Evolutionary conservation across 2,113 vertebrate species (phyloP), one percentile per base, ranked within the genome.

Genomic region (Craseonycteris thonglongyai): DNA sequence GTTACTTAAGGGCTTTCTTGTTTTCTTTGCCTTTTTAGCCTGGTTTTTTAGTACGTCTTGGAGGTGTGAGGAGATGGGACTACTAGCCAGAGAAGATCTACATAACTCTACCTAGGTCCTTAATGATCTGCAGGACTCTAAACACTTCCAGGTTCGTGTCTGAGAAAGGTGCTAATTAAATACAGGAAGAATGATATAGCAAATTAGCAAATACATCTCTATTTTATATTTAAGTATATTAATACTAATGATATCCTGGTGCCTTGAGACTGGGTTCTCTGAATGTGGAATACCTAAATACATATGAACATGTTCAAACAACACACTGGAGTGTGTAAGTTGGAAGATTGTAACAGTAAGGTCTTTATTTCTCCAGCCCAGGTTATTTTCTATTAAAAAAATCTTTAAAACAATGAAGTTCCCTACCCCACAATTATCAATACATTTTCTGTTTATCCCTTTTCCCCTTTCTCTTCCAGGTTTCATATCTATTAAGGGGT

Each of bases 301-400:
- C 3, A 18, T 38, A 42, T 14, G 13, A 54, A 42, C 61, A 8
- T 59, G 11, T 71, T 51, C n/a, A 68, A 28, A 65, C 1, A 81
- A 14, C 40, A 56, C 13, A 79, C 3, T 7, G n/a, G 22, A 11
- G 12, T 72, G 12, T 72, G 11, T 18, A 95, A 15, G 10, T 59
- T 30, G 87, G 54, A 81, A 92, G 71, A 75, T 21, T 40, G 9
- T 75, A 51, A 90, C 16, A 54, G 54, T 88, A 80, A 92, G 22
- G 66, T 54, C 40, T 78, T 61, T 42, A 85, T 72, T 72, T 42
- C 49, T 13, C 38, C n/a, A 5, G 2, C 7, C 26, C 42, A 92
- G 81, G 69, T 79, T 26, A 93, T 75, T 66, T 87, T 72, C n/a
- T 49, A 15, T 82, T n/a, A n/a, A n/a, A 85, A 80, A 84, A 95